These are phyloP conservation scores for Sarcophaga caerulescens DNA, from an alignment of 2,888 invertebrate genomes.

Conservation along the genomic window DNA sequence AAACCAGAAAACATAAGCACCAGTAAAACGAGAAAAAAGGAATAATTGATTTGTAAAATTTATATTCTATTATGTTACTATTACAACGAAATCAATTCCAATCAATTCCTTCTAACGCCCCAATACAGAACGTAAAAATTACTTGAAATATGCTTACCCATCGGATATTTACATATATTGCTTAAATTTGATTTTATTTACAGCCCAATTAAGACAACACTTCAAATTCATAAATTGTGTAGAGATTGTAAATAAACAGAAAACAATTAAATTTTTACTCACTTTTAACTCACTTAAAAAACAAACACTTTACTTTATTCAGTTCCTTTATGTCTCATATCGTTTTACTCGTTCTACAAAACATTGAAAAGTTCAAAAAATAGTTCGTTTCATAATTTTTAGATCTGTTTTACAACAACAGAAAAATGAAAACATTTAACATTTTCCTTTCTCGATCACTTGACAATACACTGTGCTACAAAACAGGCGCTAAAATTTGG, in stretches of 20 bases:
- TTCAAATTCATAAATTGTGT: slow-evolving; percentile 12
- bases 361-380: slow-evolving; percentile 32
- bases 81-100: too few relatives aligned
- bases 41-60: too few relatives aligned
- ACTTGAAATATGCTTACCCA: neutral
- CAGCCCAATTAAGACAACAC: neutral
- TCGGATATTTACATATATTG: neutral
- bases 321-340: slow-evolving; percentile 4
- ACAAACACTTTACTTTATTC: slow-evolving; percentile 33
- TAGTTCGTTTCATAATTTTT: slow-evolving; percentile 16
- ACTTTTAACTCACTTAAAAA: neutral
- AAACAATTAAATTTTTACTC: neutral
- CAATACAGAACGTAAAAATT: neutral
- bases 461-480: too few relatives aligned
- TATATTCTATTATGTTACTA: too few relatives aligned
- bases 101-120: too few relatives aligned
- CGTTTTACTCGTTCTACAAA: slow-evolving; percentile 1
- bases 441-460: too few relatives aligned
- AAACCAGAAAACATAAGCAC: too few relatives aligned
- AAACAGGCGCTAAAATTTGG: too few relatives aligned
- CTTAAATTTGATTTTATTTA: neutral
- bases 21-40: too few relatives aligned
- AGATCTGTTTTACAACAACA: neutral
- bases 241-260: neutral
- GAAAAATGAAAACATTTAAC: too few relatives aligned